Conservation (phyloP, 2,797 vertebrate species). For the Lagocephalus sceleratus region DNA sequence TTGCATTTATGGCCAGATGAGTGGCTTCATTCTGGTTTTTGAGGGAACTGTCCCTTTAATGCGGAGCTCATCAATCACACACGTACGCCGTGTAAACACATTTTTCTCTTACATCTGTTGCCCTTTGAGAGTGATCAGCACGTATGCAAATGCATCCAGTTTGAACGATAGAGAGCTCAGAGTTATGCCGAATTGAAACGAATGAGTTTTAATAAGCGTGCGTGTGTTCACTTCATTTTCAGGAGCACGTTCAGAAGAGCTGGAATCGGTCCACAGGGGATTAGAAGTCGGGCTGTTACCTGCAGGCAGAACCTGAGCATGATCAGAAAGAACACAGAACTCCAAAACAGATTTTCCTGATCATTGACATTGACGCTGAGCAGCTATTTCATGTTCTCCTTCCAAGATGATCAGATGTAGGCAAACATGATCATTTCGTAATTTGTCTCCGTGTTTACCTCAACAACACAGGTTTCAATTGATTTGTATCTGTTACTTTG, state of each 20-base stretch:
- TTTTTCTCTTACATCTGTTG: not conserved
- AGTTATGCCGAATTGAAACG: conserved; percentile 13
- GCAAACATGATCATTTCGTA: too few species aligned
- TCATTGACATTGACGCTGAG: conserved; percentile 23
- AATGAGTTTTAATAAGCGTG: conserved; percentile 15
- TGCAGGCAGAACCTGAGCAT: conserved; percentile 28
- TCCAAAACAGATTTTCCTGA: conserved; percentile 43
- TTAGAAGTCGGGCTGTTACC: conserved; percentile 47
- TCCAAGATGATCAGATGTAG: too few species aligned
- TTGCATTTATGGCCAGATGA: not conserved
- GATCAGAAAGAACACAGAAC: conserved; percentile 21
- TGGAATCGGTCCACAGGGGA: conserved; percentile 18
- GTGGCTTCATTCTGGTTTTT: not conserved
- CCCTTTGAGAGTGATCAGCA: conserved; percentile 2
- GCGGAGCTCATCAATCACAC: too few species aligned
- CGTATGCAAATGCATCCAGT: conserved; percentile 7
- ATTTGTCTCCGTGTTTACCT: not conserved
- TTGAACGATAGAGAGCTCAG: conserved; percentile 1
- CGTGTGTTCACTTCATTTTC: conserved; percentile 5
- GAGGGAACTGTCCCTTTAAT: not conserved
- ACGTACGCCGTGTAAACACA: not conserved
- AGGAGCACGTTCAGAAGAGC: not conserved
- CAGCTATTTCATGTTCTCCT: conserved; percentile 4
- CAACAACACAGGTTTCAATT: not conserved
- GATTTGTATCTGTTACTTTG: not conserved